Conservation (phyloP, 2,888 invertebrate species). For the Andrena bucephala region DNA sequence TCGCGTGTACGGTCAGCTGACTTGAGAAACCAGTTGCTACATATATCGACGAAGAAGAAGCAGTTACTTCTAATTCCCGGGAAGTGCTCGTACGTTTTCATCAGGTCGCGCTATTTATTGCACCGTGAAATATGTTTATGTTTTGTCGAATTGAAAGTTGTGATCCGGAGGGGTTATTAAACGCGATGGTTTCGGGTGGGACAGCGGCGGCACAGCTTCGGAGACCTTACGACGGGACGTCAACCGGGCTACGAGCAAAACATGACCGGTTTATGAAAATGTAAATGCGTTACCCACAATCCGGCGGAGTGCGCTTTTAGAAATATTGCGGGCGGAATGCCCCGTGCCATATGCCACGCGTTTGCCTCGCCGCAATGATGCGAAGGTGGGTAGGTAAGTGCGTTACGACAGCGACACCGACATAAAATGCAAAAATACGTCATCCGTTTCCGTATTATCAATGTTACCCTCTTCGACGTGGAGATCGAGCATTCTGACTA, state of each 20-base stretch:
- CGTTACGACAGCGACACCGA: conserved; percentile 43
- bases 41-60: conserved; percentile 50
- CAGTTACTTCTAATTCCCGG: conserved; percentile 74
- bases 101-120: conserved; percentile 59
- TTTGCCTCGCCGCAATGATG: conserved; percentile 44
- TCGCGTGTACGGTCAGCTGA: conserved; percentile 44
- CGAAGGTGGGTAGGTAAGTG: conserved; percentile 58
- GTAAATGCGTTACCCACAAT: conserved; percentile 52
- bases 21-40: conserved; percentile 54
- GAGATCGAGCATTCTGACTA: conserved; percentile 55
- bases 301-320: conserved; percentile 62
- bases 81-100: conserved; percentile 71
- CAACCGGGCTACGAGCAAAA: conserved; percentile 9
- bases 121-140: conserved; percentile 41
- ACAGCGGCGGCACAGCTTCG: not conserved
- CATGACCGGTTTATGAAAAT: conserved; percentile 54
- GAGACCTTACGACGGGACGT: not conserved
- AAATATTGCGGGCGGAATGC: conserved; percentile 68
- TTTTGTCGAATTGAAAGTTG: conserved; percentile 31
- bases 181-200: not conserved
- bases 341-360: conserved; percentile 30
- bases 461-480: conserved; percentile 52
- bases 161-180: not conserved
- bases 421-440: conserved; percentile 70
- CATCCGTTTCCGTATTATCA: conserved; percentile 70